These are phyloP conservation scores for Trichoplusia ni DNA, from an alignment of 1,140 invertebrate genomes.

Conservation along the genomic window DNA sequence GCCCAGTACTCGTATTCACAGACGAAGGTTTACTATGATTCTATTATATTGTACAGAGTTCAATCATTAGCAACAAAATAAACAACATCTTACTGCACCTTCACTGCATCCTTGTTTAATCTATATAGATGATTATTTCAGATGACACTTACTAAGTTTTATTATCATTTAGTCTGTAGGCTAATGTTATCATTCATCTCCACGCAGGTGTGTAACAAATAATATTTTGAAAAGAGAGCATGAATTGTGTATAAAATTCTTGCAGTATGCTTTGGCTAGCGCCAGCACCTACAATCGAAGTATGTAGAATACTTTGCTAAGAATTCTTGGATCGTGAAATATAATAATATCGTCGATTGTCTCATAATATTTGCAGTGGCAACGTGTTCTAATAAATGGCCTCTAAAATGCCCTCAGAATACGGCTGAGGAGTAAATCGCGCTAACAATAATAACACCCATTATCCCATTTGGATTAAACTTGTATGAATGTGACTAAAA, in stretches of 20 bases:
- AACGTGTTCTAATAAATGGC: no score
- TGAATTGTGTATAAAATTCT: neutral
- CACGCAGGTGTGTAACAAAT: conserved; percentile 7
- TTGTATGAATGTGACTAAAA: no score
- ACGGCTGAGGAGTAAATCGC: no score
- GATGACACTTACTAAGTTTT: neutral
- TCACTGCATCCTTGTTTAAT: neutral
- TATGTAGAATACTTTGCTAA: neutral
- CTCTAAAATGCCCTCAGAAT: no score
- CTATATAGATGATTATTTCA: no score
- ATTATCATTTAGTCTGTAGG: neutral
- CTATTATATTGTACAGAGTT: neutral
- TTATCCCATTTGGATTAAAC: no score
- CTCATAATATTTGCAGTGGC: no score
- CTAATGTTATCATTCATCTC: conserved; percentile 11
- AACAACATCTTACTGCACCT: neutral
- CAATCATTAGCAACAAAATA: neutral
- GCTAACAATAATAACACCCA: no score
- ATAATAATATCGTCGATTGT: no score
- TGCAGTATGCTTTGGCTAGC: neutral
- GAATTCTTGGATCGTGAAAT: no score
- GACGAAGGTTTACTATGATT: conserved; percentile 27
- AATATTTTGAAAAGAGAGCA: conserved; percentile 20
- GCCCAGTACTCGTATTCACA: conserved; percentile 58
- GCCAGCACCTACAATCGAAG: neutral